These are phyloP conservation scores for Passer montanus DNA, from an alignment of 2,113 vertebrate species.

Conservation along the genomic window DNA sequence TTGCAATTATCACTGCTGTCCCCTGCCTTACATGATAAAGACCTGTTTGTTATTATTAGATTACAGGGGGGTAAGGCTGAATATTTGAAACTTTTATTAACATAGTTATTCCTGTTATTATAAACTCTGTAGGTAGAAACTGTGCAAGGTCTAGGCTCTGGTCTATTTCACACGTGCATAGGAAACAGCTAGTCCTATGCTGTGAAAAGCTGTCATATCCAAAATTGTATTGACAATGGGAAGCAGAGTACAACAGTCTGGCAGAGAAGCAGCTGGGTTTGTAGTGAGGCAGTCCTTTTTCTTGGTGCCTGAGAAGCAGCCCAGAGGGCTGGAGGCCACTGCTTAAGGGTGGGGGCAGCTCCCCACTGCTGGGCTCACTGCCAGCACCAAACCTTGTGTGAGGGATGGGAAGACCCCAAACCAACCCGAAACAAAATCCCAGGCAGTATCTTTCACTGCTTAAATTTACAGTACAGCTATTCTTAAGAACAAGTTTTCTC, in stretches of 20 bases:
- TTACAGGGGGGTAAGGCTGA: background rate
- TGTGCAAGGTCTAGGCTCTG: background rate
- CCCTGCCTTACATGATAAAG: background rate
- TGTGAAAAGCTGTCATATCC: background rate
- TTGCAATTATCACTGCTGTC: background rate
- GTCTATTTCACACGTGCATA: rapidly evolving
- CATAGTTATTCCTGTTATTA: background rate
- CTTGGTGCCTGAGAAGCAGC: background rate
- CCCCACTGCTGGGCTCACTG: background rate
- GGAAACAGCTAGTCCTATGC: background rate
- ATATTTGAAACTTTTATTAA: background rate
- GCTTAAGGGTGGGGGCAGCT: background rate
- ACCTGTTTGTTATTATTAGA: background rate
- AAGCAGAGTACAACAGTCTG: background rate
- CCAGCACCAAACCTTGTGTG: background rate
- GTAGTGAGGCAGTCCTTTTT: background rate
- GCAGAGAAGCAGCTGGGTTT: background rate
- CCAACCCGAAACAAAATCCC: rapidly evolving
- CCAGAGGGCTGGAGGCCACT: background rate
- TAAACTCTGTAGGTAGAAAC: background rate
- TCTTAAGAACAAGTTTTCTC: background rate
- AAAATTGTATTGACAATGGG: background rate
- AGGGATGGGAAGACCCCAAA: background rate
- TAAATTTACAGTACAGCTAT: background rate
- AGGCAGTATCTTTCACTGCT: background rate